Conservation (phyloP, 2,888 invertebrate genomes). For the Cetonia aurata region DNA sequence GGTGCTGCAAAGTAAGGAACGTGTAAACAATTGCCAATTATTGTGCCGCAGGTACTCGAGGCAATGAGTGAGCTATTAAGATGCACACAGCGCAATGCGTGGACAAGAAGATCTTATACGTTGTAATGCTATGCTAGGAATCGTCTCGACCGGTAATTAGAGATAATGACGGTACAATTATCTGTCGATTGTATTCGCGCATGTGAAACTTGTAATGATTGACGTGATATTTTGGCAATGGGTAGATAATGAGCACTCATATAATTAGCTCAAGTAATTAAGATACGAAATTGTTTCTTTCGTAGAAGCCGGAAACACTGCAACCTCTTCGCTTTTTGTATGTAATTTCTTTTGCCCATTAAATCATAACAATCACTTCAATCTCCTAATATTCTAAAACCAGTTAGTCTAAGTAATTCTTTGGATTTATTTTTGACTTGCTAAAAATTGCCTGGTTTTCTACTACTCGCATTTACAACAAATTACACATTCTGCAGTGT, state of each 20-base stretch:
- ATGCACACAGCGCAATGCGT: conserved; percentile 24
- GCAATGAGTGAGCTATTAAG: conserved; percentile 31
- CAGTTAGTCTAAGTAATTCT: too few species aligned
- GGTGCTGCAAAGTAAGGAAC: background rate
- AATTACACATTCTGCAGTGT: too few species aligned
- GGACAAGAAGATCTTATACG: conserved; percentile 10
- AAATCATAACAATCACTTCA: too few species aligned
- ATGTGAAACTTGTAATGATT: conserved; percentile 1
- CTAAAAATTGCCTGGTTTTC: too few species aligned
- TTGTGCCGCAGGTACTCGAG: conserved; percentile 8
- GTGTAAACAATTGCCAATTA: conserved; percentile 37
- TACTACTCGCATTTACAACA: too few species aligned
- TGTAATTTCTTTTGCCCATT: too few species aligned
- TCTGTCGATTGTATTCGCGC: background rate
- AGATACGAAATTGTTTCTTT: too few species aligned
- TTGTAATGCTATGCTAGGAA: conserved; percentile 13
- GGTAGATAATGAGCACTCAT: background rate
- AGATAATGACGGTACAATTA: conserved; percentile 24
- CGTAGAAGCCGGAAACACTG: too few species aligned
- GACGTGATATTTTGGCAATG: conserved; percentile 1
- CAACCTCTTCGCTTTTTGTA: too few species aligned
- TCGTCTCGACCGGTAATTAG: conserved; percentile 11
- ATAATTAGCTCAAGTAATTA: background rate
- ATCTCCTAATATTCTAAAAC: too few species aligned
- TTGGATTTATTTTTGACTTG: too few species aligned